phyloP scores from a whole-genome alignment of 2,113 vertebrate genomes.

The Pavo muticus region DNA sequence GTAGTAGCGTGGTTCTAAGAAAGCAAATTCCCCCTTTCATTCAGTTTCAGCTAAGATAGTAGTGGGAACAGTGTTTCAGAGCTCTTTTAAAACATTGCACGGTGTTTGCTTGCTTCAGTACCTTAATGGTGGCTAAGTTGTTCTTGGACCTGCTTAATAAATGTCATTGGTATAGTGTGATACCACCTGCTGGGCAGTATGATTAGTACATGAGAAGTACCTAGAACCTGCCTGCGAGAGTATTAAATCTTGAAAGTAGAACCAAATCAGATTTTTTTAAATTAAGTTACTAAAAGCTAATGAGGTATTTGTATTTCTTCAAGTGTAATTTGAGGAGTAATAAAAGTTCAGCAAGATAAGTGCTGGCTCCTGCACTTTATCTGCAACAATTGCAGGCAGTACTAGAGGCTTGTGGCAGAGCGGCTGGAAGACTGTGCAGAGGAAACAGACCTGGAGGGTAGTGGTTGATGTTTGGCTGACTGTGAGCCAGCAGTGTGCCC shows the following conservation, averaged over 20 bases:
- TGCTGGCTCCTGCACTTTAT: too few species aligned
- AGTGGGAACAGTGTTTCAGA: neutral
- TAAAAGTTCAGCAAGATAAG: neutral
- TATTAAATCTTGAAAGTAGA: neutral
- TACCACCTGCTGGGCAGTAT: neutral
- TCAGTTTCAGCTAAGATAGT: neutral
- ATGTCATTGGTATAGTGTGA: neutral
- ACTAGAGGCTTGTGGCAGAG: too few species aligned
- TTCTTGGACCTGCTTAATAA: neutral
- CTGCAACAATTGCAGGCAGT: too few species aligned
- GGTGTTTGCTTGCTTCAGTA: neutral
- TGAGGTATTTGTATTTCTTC: neutral
- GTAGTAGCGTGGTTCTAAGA: neutral
- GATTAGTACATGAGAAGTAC: accelerated
- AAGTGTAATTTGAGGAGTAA: neutral
- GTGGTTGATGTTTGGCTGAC: too few species aligned
- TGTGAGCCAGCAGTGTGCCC: too few species aligned
- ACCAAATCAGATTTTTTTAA: neutral
- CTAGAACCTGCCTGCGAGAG: neutral
- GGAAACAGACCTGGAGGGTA: too few species aligned
- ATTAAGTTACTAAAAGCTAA: neutral
- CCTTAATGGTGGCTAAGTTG: neutral
- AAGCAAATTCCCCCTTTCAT: neutral
- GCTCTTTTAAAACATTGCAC: neutral
- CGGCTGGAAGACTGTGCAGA: too few species aligned